Conservation (phyloP, 2,888 invertebrate species). For the Limnephilus auricula region DNA sequence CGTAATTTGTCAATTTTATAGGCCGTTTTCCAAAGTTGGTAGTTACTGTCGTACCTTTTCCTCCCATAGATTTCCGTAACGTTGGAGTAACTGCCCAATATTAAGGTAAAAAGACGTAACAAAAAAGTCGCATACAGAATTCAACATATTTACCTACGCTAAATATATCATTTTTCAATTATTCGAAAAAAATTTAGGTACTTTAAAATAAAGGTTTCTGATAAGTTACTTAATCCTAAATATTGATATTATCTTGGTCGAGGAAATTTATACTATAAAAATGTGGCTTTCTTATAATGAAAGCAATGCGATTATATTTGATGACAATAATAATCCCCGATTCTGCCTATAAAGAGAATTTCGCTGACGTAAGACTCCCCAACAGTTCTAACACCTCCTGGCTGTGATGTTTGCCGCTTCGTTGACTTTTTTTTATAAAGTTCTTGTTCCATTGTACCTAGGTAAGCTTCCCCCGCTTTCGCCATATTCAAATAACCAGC, state of each 20-base stretch:
- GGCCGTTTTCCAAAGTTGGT: conserved; percentile 46
- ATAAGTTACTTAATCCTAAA: neutral
- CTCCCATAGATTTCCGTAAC: conserved; percentile 58
- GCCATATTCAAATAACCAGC: conserved; percentile 51
- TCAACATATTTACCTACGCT: neutral
- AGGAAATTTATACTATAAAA: conserved; percentile 4
- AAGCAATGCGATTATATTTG: conserved; percentile 62
- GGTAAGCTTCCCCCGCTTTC: conserved; percentile 48
- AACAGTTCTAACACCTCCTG: conserved; percentile 42
- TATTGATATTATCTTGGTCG: neutral
- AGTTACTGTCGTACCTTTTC: conserved; percentile 48
- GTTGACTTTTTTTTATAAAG: conserved; percentile 65
- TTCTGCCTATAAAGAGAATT: conserved; percentile 59
- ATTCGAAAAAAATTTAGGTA: neutral
- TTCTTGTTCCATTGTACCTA: conserved; percentile 57
- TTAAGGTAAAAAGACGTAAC: conserved; percentile 12
- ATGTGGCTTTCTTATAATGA: conserved; percentile 38
- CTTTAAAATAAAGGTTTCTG: neutral
- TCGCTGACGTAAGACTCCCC: conserved; percentile 62
- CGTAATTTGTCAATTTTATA: conserved; percentile 62
- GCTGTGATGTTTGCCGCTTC: conserved; percentile 65
- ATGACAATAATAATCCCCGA: conserved; percentile 65
- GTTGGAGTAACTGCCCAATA: conserved; percentile 40
- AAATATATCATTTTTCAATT: neutral
- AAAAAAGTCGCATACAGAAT: neutral